Base-by-base conservation (phyloP, 2,888 invertebrate species). In the Sinhomidia bicolor region DNA sequence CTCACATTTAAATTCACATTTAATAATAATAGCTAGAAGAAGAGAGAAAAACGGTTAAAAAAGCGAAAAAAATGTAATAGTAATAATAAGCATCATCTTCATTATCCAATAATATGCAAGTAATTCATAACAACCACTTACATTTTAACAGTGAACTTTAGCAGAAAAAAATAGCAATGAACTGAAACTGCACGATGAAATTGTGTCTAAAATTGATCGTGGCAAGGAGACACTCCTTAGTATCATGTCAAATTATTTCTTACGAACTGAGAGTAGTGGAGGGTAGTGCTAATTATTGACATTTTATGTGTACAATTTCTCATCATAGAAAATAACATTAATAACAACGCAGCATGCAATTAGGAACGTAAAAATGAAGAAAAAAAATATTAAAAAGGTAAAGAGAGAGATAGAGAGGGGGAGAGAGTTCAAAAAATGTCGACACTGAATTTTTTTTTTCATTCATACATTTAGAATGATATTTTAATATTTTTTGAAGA, bases 281-380 rank as follows among this genome's bases (percentile, higher is more conserved):
- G 23, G 57, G 80, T 79, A 68, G 71, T 80, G 80, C 54, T 86
- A 68, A 86, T 86, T 80, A 60, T 80, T 68, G 71, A 41, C 41
- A 26, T 80, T 41, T 62, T 62, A 62, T 26, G 80, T 44, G 32
- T 80, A n/a, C 9, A 36, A 62, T 62, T 20, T 62, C 32, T 80
- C 41, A 54, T 62, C 32, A 32, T 26, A 79, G 44, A 2, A 12
- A 60, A 60, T 32, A 65, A 32, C 5, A 47, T 79, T 29, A 26
- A 76, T 26, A 47, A 76, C 76, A 47, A 65, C 36, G 32, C 32
- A 14, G n/a, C 29, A 36, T 68, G 47, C 76, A 36, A 79, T 60
- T 60, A 60, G 20, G 32, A 78, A 32, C 17, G 29, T 26, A 76
- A 14, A 26, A 74, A 20, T 47, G 41, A 32, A n/a, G 51, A 54